phyloP scores from a whole-genome alignment of 2,888 invertebrate species.

The Morpho achilles region DNA sequence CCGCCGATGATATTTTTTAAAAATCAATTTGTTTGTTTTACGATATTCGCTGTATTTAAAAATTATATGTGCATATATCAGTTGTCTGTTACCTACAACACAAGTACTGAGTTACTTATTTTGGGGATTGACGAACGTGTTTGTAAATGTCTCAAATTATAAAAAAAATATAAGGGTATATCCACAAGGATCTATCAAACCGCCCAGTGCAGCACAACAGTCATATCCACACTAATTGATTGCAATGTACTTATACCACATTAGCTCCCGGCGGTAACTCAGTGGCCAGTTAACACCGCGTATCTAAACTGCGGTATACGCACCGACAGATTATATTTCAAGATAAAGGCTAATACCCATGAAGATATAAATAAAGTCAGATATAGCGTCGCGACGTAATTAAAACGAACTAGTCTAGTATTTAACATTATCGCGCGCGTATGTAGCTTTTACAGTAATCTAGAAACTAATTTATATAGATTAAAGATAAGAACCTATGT shows the following conservation, averaged over 20 bases:
- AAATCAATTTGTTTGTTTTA: no score
- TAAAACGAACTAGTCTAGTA: conserved; percentile 20
- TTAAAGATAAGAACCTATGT: conserved; percentile 4
- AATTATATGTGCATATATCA: no score
- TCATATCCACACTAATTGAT: conserved; percentile 27
- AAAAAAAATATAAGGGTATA: no score
- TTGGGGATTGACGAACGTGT: no score
- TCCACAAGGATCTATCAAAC: background rate
- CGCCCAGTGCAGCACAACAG: conserved; percentile 3
- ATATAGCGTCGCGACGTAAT: conserved; percentile 27
- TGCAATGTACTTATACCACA: conserved; percentile 34
- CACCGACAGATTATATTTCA: conserved; percentile 49
- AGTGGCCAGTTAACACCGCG: conserved; percentile 30
- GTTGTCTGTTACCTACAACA: no score
- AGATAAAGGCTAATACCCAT: conserved; percentile 41
- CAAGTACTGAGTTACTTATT: no score
- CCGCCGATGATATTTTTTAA: no score
- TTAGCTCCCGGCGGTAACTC: conserved; percentile 24
- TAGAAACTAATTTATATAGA: conserved; percentile 10
- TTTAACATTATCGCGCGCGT: conserved; percentile 7
- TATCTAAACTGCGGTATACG: conserved; percentile 27
- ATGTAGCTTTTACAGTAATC: conserved; percentile 1
- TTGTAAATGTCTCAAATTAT: no score
- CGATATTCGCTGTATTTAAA: no score
- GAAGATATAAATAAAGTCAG: conserved; percentile 37